Base-by-base conservation (phyloP, 2,797 vertebrate genomes). In the Smutsia gigantea region DNA sequence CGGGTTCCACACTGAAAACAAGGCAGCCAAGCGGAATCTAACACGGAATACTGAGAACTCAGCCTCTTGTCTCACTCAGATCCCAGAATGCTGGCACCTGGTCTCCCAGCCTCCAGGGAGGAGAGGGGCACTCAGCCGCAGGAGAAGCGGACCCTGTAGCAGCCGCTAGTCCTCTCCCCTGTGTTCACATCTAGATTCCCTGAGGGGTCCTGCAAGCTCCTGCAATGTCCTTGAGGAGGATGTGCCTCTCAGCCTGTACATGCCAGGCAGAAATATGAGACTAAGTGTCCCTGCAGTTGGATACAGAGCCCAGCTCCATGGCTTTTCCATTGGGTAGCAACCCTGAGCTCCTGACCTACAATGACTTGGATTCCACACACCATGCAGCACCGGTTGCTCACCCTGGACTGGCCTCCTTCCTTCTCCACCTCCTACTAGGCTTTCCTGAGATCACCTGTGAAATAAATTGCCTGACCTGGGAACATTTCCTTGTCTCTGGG, bases 401-500 rank as follows among this genome's bases (percentile, higher is more conserved):
- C 5, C 7, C 9, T 31, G 11, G 4, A 4, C 12, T 1, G 18
- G 23, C 34, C 74, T 46, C 63, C 15, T 55, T 78, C 29, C 39
- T n/a, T 92, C 64, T 34, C 25, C 0, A 0, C 12, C 15, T 92
- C 53, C 4, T 11, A 34, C 27, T 0, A 9, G 79, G 11, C 14
- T 90, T 81, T 86, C 49, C 42, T 68, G 25, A 87, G 15, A 34
- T 83, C 34, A 63, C 34, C 34, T 74, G 4, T 53, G 51, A 90
- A 78, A 59, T 39, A 31, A 49, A 31, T 63, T 10, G 37, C 25
- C 21, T 79, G 31, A 23, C 19, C 88, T 21, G 18, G 59, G 51
- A 46, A 46, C 10, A 46, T 10, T 25, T 34, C 19, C 6, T n/a
- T 57, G 10, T 19, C n/a, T 57, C 79, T 87, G 55, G 14, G 15